Evolutionary conservation across 2,797 vertebrate species (phyloP), one percentile per base, ranked within the genome.

Genomic region (Platalea minor): DNA sequence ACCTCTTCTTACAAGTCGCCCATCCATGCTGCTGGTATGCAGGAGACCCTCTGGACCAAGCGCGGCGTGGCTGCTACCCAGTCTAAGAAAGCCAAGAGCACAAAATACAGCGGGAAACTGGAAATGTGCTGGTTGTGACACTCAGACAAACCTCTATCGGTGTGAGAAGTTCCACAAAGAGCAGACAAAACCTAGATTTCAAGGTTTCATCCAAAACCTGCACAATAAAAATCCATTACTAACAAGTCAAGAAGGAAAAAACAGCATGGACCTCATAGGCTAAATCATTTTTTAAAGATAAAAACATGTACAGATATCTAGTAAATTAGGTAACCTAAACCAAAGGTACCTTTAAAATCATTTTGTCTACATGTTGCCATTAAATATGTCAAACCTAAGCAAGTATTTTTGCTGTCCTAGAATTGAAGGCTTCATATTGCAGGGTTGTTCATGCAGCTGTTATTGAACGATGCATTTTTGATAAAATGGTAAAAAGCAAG

Each of bases 51-150:
- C 59, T 7, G 24, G 69, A 54, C 23, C 60, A 76, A 65, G 19
- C 8, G 1, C 31, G 18, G 46, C 0, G 1, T 6, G 21, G 39
- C 73, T 54, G 45, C 46, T 39, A 19, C 60, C 50, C 1, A 0
- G 13, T 19, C 20, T n/a, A 28, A 53, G 54, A 51, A 65, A 67
- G 43, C 29, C 59, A 46, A 33, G 7, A 28, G 48, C 56, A 82
- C 13, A 64, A 78, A 86, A 78, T 5, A 43, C 26, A n/a, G 43
- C 1, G 1, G n/a, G 33, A 39, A 65, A 76, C 2, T 57, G 31
- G 60, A 65, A 57, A 37, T 4, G 11, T 5, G 18, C 56, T 33
- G 41, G 2, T 13, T 35, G 41, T 65, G 76, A 60, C 57, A 46
- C 13, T 13, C 39, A 4, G 23, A 41, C 50, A 82, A 64, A 69